Evolutionary conservation across 1,140 invertebrate genomes (phyloP).

Genomic region (Lerema accius): DNA sequence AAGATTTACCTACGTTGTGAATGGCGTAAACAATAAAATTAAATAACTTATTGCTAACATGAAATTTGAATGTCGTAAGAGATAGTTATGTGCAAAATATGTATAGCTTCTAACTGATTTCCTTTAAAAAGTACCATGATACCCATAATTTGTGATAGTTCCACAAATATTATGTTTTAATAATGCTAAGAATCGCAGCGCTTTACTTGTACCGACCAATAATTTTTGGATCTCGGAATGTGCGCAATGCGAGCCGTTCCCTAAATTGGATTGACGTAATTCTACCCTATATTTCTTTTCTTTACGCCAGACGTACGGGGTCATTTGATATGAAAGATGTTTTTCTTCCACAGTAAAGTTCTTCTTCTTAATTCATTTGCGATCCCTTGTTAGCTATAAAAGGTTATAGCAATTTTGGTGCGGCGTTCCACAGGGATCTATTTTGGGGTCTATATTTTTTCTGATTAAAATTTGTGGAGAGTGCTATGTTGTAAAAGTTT

Average conservation of each 20-base stretch:
- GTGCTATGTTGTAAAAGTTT: slow-evolving; percentile 9
- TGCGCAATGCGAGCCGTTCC: slow-evolving; percentile 61
- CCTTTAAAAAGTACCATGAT: too few relatives aligned
- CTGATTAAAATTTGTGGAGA: slow-evolving; percentile 11
- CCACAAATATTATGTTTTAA: too few relatives aligned
- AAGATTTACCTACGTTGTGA: too few relatives aligned
- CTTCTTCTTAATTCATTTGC: slow-evolving; percentile 25
- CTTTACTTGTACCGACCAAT: slow-evolving; percentile 36
- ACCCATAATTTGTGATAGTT: too few relatives aligned
- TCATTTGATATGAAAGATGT: slow-evolving; percentile 28
- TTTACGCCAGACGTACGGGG: slow-evolving; percentile 18
- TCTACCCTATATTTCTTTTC: slow-evolving; percentile 29
- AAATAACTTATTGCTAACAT: too few relatives aligned
- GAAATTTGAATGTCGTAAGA: too few relatives aligned
- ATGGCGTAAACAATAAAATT: too few relatives aligned
- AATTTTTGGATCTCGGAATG: slow-evolving; percentile 59
- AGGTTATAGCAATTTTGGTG: slow-evolving; percentile 20
- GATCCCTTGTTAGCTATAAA: slow-evolving; percentile 21
- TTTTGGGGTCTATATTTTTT: slow-evolving; percentile 12
- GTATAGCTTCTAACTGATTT: too few relatives aligned
- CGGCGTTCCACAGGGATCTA: slow-evolving; percentile 10
- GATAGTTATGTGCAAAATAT: too few relatives aligned
- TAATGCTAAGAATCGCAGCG: neutral
- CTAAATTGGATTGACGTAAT: slow-evolving; percentile 75
- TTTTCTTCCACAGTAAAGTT: slow-evolving; percentile 18